phyloP scores from a whole-genome alignment of 2,113 vertebrate genomes.

The Corythornis cristatus region DNA sequence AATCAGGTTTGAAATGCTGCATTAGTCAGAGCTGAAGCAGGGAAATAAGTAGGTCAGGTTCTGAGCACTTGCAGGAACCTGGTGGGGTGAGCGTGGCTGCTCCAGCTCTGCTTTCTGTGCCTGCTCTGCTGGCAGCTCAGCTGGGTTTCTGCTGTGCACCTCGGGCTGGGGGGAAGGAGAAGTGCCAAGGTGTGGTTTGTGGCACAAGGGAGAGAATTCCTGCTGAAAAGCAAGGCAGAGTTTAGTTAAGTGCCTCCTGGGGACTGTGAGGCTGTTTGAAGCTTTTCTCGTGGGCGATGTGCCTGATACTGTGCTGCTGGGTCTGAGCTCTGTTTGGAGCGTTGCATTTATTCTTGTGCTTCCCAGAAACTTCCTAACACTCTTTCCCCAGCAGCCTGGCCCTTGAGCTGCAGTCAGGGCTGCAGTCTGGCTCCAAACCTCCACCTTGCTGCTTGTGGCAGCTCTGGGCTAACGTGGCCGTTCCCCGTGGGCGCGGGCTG shows the following conservation, averaged over 20 bases:
- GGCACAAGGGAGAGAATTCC: not conserved
- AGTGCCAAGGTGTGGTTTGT: not conserved
- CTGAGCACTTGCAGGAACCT: not conserved
- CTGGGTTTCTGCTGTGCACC: not conserved
- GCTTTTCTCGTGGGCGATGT: not conserved
- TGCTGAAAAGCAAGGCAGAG: not conserved
- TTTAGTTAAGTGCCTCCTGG: not conserved
- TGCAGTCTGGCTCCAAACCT: not conserved
- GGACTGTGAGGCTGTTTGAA: not conserved
- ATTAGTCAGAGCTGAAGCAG: not conserved
- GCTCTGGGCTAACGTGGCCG: rapidly evolving
- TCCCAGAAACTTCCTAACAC: not conserved
- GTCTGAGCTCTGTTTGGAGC: not conserved
- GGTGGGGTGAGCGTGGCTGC: not conserved
- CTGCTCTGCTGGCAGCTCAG: not conserved
- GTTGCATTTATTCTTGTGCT: not conserved
- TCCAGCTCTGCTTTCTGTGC: not conserved
- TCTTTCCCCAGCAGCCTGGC: rapidly evolving
- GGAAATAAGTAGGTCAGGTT: not conserved
- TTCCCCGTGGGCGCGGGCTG: rapidly evolving
- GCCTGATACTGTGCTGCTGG: rapidly evolving
- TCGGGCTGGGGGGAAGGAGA: rapidly evolving
- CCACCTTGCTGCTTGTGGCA: not conserved
- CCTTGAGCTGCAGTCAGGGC: not conserved
- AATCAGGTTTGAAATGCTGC: not conserved